A percentile compares a stretch with the other conserved stretches of the same genome.
Conservation (phyloP, 2,797 vertebrate species). For the Molossus molossus region DNA sequence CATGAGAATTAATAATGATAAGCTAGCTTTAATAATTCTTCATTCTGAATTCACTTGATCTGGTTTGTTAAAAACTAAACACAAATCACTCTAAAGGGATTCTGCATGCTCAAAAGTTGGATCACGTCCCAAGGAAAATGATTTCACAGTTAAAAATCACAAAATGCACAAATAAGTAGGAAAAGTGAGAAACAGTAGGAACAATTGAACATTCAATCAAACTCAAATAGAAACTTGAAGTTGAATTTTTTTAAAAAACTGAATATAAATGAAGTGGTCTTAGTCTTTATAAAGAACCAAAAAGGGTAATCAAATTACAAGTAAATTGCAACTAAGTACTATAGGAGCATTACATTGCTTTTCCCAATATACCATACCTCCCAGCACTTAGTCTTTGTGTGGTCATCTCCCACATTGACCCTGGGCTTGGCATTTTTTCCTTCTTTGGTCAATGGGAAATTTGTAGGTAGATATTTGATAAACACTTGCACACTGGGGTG, state of each 20-base stretch:
- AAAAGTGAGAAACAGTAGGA: rapidly evolving
- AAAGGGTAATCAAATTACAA: not conserved
- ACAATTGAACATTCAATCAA: not conserved
- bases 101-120: not conserved
- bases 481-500: rapidly evolving
- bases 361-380: rapidly evolving
- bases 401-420: not conserved
- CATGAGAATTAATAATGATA: not conserved
- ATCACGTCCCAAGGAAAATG: not conserved
- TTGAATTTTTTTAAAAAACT: not conserved
- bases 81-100: not conserved
- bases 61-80: not conserved
- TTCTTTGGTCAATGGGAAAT: not conserved
- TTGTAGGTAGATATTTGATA: not conserved
- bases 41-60: not conserved
- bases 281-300: not conserved
- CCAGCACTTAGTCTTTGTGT: not conserved
- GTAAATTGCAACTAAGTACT: not conserved
- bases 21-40: not conserved
- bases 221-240: not conserved
- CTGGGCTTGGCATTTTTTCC: not conserved
- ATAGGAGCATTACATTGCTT: not conserved
- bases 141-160: not conserved
- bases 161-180: not conserved
- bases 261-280: not conserved